Evolutionary conservation across 2,888 invertebrate genomes (phyloP).

Genomic region (Oxystoma pomonae): DNA sequence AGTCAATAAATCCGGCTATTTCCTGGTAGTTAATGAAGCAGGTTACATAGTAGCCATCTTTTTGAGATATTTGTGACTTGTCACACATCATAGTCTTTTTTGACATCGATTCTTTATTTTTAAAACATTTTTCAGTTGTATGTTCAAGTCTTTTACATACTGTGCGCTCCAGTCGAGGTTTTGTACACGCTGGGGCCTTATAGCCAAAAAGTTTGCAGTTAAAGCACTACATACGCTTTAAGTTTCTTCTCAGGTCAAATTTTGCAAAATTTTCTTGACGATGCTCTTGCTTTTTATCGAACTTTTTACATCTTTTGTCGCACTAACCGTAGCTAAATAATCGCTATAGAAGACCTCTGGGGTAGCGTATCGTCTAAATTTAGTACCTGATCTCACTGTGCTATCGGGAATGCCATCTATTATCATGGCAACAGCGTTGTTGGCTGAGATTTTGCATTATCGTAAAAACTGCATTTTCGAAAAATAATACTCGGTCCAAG

Average conservation of each 20-base stretch:
- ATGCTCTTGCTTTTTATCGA: too few relatives aligned
- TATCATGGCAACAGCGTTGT: conserved; percentile 21
- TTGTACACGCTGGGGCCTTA: conserved; percentile 6
- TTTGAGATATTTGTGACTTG: neutral
- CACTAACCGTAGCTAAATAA: conserved; percentile 2
- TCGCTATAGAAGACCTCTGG: conserved; percentile 5
- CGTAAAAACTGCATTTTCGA: conserved; percentile 16
- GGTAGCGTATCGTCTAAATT: conserved; percentile 2
- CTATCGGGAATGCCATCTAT: conserved; percentile 28
- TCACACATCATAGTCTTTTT: neutral
- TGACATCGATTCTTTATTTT: neutral
- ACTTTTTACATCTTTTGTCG: too few relatives aligned
- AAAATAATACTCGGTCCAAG: too few relatives aligned
- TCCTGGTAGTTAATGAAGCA: too few relatives aligned
- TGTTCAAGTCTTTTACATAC: conserved; percentile 2
- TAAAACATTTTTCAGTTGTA: neutral
- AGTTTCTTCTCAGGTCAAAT: neutral
- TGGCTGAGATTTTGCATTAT: conserved; percentile 16
- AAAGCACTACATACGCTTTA: conserved; percentile 1
- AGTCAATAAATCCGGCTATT: too few relatives aligned
- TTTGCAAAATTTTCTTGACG: neutral
- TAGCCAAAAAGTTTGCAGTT: conserved; percentile 5
- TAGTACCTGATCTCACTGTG: conserved; percentile 4
- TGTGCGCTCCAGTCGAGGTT: conserved; percentile 8
- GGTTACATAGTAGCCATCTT: neutral